Conservation (phyloP, 2,888 invertebrate species). For the Agrotis clavis region DNA sequence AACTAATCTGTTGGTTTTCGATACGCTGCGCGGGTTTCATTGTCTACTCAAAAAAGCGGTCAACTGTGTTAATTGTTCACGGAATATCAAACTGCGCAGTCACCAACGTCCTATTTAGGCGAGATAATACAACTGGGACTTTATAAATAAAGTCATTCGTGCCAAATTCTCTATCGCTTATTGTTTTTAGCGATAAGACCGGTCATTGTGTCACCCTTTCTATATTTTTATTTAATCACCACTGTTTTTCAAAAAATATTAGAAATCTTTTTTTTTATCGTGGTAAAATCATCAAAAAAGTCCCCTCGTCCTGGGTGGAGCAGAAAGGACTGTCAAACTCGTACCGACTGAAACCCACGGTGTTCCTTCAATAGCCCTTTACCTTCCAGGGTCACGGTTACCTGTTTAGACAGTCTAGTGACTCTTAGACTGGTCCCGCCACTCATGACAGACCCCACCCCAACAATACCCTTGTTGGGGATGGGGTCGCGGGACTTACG, state of each 20-base stretch:
- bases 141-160: conserved; percentile 4
- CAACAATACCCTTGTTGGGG: too few species aligned
- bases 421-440: too few species aligned
- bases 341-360: too few species aligned
- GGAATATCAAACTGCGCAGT: conserved; percentile 39
- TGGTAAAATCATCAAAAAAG: too few species aligned
- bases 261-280: too few species aligned
- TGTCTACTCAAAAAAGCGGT: conserved; percentile 37
- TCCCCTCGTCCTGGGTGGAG: too few species aligned
- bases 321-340: too few species aligned
- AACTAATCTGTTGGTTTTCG: conserved; percentile 49
- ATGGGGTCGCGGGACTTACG: too few species aligned
- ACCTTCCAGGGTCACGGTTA: too few species aligned
- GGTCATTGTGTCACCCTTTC: not conserved
- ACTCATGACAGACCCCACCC: too few species aligned
- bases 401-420: too few species aligned
- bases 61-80: conserved; percentile 36
- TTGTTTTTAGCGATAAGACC: not conserved
- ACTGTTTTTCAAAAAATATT: not conserved
- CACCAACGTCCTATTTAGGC: conserved; percentile 5
- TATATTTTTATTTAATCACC: not conserved
- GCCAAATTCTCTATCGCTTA: not conserved
- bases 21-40: conserved; percentile 38
- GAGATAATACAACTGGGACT: not conserved
- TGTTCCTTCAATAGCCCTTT: too few species aligned